These are phyloP conservation scores for Hipparchia semele DNA, from an alignment of 2,888 invertebrate genomes.

Conservation along the genomic window DNA sequence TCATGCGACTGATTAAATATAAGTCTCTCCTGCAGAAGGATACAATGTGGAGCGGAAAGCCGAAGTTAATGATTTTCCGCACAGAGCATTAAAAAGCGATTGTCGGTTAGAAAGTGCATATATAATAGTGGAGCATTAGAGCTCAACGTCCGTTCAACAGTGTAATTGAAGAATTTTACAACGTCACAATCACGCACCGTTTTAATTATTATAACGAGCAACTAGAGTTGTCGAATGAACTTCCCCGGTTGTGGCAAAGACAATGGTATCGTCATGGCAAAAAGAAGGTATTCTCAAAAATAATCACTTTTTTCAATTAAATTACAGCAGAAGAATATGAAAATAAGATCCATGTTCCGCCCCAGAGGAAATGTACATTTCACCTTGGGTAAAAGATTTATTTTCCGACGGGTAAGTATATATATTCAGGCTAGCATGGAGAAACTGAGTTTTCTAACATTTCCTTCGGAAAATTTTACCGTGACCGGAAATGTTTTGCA, in stretches of 20 bases:
- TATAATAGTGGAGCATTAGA: conserved; percentile 39
- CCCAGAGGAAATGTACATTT: too few relatives aligned
- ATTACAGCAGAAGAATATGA: too few relatives aligned
- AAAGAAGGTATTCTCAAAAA: background rate
- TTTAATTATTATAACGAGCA: conserved; percentile 25
- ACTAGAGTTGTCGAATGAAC: conserved; percentile 25
- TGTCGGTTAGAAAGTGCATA: conserved; percentile 38
- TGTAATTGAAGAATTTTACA: conserved; percentile 43
- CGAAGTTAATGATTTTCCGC: conserved; percentile 29
- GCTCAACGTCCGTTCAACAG: conserved; percentile 42
- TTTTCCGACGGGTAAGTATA: too few relatives aligned
- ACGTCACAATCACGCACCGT: conserved; percentile 29
- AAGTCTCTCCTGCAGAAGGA: conserved; percentile 9
- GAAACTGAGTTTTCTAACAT: too few relatives aligned
- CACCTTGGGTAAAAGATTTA: too few relatives aligned
- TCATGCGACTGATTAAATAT: conserved; percentile 7
- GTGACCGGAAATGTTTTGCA: too few relatives aligned
- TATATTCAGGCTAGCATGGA: too few relatives aligned
- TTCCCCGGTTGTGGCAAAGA: conserved; percentile 6
- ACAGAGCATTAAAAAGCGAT: conserved; percentile 25
- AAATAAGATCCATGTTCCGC: too few relatives aligned
- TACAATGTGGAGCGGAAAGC: conserved; percentile 25
- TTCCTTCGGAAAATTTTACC: too few relatives aligned
- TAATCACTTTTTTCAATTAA: background rate
- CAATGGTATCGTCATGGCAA: background rate